Conservation (phyloP, 1,140 invertebrate genomes). For the Bombus balteatus region DNA sequence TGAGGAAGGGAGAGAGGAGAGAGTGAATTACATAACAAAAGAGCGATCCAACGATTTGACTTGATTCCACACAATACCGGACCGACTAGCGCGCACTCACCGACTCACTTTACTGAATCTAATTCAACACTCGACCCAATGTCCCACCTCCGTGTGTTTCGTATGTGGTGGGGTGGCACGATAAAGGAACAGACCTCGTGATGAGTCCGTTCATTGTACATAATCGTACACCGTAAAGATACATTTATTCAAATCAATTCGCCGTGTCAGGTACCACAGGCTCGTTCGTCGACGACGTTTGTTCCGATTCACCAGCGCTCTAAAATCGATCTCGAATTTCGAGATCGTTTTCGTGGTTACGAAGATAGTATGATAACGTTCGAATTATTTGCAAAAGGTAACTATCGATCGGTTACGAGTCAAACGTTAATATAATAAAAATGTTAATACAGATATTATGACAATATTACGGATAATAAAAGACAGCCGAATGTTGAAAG, state of each 20-base stretch:
- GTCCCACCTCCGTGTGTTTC: slow-evolving; percentile 55
- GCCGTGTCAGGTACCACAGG: slow-evolving; percentile 10
- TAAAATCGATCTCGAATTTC: neutral
- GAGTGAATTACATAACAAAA: slow-evolving; percentile 51
- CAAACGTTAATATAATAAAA: no score
- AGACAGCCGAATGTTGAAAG: no score
- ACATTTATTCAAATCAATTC: slow-evolving; percentile 47
- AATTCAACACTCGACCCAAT: slow-evolving; percentile 58
- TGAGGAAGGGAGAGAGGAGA: neutral
- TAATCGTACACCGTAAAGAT: slow-evolving; percentile 46
- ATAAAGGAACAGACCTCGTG: slow-evolving; percentile 60
- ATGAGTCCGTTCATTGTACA: slow-evolving; percentile 54
- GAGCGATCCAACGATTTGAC: slow-evolving; percentile 45
- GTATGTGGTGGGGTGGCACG: slow-evolving; percentile 36
- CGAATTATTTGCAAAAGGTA: neutral
- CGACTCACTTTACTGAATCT: slow-evolving; percentile 56
- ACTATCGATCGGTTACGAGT: no score
- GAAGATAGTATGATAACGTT: neutral
- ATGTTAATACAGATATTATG: no score
- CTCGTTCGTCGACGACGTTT: neutral
- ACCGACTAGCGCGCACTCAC: slow-evolving; percentile 42
- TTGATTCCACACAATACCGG: slow-evolving; percentile 48
- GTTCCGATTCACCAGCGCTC: neutral
- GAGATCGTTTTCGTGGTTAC: neutral
- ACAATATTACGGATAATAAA: no score